Evolutionary conservation across 2,113 vertebrate species (phyloP), one percentile per base, ranked within the genome.

Genomic region (Solea senegalensis): DNA sequence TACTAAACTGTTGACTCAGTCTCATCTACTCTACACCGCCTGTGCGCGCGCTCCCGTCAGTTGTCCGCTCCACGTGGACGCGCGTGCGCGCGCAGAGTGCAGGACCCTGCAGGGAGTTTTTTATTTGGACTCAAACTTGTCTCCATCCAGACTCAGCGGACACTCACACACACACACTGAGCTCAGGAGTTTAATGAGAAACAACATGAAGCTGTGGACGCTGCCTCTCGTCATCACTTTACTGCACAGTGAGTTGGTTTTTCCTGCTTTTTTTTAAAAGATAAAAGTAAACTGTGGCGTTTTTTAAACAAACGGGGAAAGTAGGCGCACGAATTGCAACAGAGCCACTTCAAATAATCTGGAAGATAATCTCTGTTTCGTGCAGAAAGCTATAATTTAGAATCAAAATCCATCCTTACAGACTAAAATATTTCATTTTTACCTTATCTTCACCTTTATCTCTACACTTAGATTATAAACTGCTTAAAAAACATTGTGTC

Each of bases 161-260:
- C 82, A 34, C 49, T 16, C 49, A 14, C 44, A 5, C 44, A 45
- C 43, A 27, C n/a, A 1, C 54, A 34, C 72, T 28, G 45, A 71
- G 9, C 21, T n/a, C 51, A 13, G 52, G 27, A 34, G 39, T 46
- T 12, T 2, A 15, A 56, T 52, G 40, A 80, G 71, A 72, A 60
- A 50, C 34, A 15, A 16, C 41, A 13, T 69, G 76, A 83, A 41
- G 82, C 78, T 82, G 68, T 28, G 81, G 71, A 8, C 41, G 50
- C 69, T 84, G 67, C 74, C 49, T 43, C 79, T 92, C 9, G 12
- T 92, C 77, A 21, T 88, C 76, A 53, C 77, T 26, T 50, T 84
- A 9, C 14, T 91, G 39, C 84, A 86, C 54, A 64, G 91, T 91
- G 72, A 91, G 89, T 80, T 52, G 13, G 3, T 62, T 44, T 28